phyloP scores from a whole-genome alignment of 2,888 invertebrate genomes.

The Athetis lepigone region DNA sequence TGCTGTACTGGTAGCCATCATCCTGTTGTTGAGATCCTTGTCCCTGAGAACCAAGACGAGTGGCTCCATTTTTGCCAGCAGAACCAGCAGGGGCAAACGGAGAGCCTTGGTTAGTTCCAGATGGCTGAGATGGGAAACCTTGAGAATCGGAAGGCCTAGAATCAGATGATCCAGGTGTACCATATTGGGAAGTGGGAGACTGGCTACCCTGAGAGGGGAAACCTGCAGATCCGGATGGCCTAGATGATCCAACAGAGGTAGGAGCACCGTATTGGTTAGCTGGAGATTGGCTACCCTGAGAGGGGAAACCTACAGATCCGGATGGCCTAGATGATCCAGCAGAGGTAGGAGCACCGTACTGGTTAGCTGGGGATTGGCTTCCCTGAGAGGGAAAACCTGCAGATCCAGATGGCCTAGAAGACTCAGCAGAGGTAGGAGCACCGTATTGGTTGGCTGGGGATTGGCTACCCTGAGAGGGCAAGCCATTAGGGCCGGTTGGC shows the following conservation, averaged over 20 bases:
- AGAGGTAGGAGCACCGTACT: constrained; percentile 30
- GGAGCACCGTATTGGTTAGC: constrained; percentile 39
- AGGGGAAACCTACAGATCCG: constrained; percentile 28
- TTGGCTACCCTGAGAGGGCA: constrained; percentile 19
- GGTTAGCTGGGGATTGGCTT: constrained; percentile 22
- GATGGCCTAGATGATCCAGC: constrained; percentile 28
- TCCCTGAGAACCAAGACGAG: constrained; percentile 21
- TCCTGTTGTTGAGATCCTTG: constrained; percentile 46
- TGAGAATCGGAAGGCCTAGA: constrained; percentile 28
- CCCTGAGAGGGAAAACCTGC: constrained; percentile 29
- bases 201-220: constrained; percentile 35
- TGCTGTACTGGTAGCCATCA: constrained; percentile 69
- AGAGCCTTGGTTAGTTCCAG: constrained; percentile 60
- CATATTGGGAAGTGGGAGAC: constrained; percentile 36
- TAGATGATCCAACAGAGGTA: constrained; percentile 30
- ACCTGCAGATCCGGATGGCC: constrained; percentile 21
- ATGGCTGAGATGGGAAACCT: constrained; percentile 58
- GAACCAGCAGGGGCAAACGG: constrained; percentile 39
- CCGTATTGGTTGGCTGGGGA: constrained; percentile 32
- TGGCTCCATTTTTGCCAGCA: constrained; percentile 25
- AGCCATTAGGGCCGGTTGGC: constrained; percentile 35
- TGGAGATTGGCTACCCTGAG: constrained; percentile 14
- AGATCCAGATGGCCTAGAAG: constrained; percentile 25
- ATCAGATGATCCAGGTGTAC: constrained; percentile 24
- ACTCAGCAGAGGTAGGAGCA: constrained; percentile 26